phyloP scores from a whole-genome alignment of 2,888 invertebrate species.

The Glaucopsyche alexis region DNA sequence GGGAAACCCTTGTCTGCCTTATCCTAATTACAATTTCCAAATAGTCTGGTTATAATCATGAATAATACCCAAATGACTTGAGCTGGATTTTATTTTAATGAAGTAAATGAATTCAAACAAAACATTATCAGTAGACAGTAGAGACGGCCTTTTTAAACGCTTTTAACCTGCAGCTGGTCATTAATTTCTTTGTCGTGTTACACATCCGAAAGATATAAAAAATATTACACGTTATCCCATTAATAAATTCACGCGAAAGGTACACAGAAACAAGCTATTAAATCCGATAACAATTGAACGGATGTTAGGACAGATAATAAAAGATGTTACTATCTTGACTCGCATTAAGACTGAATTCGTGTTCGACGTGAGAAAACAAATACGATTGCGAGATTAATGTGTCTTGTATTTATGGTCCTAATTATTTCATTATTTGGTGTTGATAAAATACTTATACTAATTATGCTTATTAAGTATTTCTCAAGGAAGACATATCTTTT shows the following conservation, averaged over 20 bases:
- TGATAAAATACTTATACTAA: neutral
- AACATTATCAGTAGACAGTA: too few species aligned
- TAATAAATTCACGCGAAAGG: constrained; percentile 14
- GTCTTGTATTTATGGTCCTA: constrained; percentile 55
- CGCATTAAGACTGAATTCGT: constrained; percentile 59
- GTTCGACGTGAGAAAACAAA: constrained; percentile 64
- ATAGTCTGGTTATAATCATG: too few species aligned
- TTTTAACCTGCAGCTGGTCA: constrained; percentile 5
- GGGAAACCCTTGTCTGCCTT: too few species aligned
- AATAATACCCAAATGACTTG: too few species aligned
- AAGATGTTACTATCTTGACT: constrained; percentile 49
- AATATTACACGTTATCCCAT: constrained; percentile 7
- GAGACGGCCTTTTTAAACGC: neutral
- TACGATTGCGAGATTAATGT: constrained; percentile 56
- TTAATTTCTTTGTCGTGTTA: neutral
- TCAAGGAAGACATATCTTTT: neutral
- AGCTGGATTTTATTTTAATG: too few species aligned
- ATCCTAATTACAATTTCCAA: too few species aligned
- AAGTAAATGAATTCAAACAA: neutral
- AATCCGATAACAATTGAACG: constrained; percentile 44
- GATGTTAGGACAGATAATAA: constrained; percentile 45
- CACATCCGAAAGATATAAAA: constrained; percentile 6
- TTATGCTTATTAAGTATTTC: neutral
- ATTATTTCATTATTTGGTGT: constrained; percentile 63
- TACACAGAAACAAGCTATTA: constrained; percentile 41